These are phyloP conservation scores for Hyphantria cunea DNA, from an alignment of 1,140 invertebrate genomes.

Conservation along the genomic window DNA sequence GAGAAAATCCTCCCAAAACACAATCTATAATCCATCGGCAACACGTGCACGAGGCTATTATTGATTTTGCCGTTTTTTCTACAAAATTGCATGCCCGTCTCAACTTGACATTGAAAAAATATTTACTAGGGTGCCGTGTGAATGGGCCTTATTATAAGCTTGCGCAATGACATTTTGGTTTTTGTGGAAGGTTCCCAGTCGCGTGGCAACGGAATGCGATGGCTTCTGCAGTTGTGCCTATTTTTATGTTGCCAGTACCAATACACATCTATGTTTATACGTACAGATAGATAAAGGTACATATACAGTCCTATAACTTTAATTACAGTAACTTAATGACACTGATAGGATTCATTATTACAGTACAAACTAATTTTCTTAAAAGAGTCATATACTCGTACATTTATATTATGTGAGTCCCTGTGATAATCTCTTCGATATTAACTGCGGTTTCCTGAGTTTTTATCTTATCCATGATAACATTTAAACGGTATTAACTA, in stretches of 20 bases:
- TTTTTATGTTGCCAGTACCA: no score
- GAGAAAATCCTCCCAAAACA: slow-evolving; percentile 76
- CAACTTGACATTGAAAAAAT: slow-evolving; percentile 72
- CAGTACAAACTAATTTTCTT: slow-evolving; percentile 2
- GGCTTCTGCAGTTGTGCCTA: slow-evolving; percentile 23
- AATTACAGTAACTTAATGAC: no score
- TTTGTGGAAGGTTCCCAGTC: slow-evolving; percentile 50
- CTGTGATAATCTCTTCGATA: slow-evolving; percentile 1
- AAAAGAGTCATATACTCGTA: neutral
- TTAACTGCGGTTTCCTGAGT: slow-evolving; percentile 1
- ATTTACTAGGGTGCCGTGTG: slow-evolving; percentile 59
- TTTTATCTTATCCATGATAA: slow-evolving; percentile 12
- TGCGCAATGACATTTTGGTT: slow-evolving; percentile 75
- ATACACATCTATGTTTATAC: slow-evolving; percentile 5
- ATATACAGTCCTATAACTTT: no score
- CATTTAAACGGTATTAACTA: neutral
- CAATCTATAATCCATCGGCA: slow-evolving; percentile 79
- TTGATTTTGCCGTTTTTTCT: slow-evolving; percentile 80
- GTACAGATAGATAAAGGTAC: no score
- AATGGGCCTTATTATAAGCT: slow-evolving; percentile 78
- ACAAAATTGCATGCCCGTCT: slow-evolving; percentile 74
- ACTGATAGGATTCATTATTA: no score
- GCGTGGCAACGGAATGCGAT: slow-evolving; percentile 56
- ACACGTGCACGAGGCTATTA: slow-evolving; percentile 78
- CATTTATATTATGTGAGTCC: no score